Evolutionary conservation across 2,888 invertebrate species (phyloP).

Genomic region (Steinernema carpocapsae): DNA sequence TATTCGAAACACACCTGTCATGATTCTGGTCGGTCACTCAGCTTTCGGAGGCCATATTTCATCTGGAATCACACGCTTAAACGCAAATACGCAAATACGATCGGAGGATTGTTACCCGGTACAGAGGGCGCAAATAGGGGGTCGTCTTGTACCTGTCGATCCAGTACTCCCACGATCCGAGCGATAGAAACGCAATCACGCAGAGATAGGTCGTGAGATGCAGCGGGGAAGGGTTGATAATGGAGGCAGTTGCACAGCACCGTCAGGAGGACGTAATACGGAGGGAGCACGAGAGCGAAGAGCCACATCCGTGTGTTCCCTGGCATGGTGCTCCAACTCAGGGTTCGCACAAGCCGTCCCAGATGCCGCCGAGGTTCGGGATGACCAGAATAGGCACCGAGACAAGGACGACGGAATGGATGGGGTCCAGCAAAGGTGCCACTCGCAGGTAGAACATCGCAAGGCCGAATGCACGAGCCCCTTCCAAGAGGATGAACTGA

Average conservation of each 20-base stretch:
- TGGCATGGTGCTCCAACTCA: neutral
- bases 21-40: constrained; percentile 33
- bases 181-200: constrained; percentile 53
- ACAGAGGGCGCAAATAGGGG: neutral
- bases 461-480: constrained; percentile 54
- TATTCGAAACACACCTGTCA: constrained; percentile 41
- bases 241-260: neutral
- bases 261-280: constrained; percentile 28
- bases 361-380: constrained; percentile 49
- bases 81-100: constrained; percentile 14
- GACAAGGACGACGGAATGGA: constrained; percentile 42
- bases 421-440: constrained; percentile 49
- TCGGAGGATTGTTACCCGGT: no score
- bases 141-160: constrained; percentile 42
- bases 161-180: constrained; percentile 67
- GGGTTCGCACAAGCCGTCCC: constrained; percentile 46
- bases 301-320: neutral
- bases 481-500: constrained; percentile 58
- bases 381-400: constrained; percentile 50
- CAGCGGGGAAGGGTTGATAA: constrained; percentile 42
- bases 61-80: constrained; percentile 42
- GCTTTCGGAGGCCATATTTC: constrained; percentile 63
- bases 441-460: constrained; percentile 47
- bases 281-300: constrained; percentile 45
- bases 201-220: constrained; percentile 45